These are phyloP conservation scores for Lamproptera curius DNA, from an alignment of 2,888 invertebrate species.

Conservation along the genomic window DNA sequence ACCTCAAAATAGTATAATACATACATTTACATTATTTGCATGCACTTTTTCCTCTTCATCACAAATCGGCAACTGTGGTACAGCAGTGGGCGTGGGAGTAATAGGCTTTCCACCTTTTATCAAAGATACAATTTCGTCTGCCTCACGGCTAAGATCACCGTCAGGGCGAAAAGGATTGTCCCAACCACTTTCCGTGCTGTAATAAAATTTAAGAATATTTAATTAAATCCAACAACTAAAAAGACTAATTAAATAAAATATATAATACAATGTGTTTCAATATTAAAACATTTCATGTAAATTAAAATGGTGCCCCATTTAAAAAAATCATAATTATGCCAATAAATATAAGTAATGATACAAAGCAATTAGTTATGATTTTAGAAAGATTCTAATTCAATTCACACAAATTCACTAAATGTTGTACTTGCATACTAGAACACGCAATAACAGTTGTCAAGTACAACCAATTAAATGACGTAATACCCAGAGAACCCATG, in stretches of 20 bases:
- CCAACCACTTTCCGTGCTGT: constrained; percentile 96
- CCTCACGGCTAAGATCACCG: constrained; percentile 95
- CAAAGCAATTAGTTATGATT: too few relatives aligned
- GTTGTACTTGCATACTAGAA: not conserved
- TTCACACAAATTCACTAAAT: too few relatives aligned
- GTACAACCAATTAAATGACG: too few relatives aligned
- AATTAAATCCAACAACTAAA: too few relatives aligned
- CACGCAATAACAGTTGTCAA: not conserved
- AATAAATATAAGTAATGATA: too few relatives aligned
- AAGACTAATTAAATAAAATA: too few relatives aligned
- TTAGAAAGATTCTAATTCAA: too few relatives aligned
- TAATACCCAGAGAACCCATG: not conserved
- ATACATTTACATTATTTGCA: constrained; percentile 61
- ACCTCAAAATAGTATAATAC: constrained; percentile 27
- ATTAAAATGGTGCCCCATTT: too few relatives aligned
- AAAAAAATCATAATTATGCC: too few relatives aligned
- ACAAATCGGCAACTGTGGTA: constrained; percentile 75
- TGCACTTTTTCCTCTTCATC: constrained; percentile 63
- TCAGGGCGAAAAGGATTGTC: constrained; percentile 99
- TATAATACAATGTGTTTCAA: too few relatives aligned
- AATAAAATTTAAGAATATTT: constrained; percentile 10
- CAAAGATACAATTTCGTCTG: constrained; percentile 96
- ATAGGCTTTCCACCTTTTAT: constrained; percentile 95
- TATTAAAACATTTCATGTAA: too few relatives aligned
- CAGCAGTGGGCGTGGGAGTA: constrained; percentile 82